Base-by-base conservation (phyloP, 2,888 invertebrate species). In the Cephus rjabovi region DNA sequence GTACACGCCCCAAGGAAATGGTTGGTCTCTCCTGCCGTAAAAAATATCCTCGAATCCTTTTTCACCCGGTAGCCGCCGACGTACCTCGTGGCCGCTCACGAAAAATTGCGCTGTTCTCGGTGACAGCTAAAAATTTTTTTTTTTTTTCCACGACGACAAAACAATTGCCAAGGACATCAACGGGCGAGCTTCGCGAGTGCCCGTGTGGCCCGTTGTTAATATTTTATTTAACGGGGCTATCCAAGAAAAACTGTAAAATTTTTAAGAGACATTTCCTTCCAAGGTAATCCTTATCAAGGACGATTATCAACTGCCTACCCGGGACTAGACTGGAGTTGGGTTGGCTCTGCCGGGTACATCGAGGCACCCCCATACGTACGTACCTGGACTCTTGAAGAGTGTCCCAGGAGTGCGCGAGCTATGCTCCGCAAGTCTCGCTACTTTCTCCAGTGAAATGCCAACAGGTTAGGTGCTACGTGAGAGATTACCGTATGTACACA, bases 391-490 rank as follows among this genome's bases (percentile, higher is more conserved):
- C 23, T 23, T 0, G 6, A 56, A 56, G 23, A 56, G 56, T 56
- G 56, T 56, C 56, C 56, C 56, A 56, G 56, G 56, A 56, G 56
- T 56, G 56, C 40, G 40, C 40, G 40, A 35, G 15, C 56, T 56
- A 9, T 71, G 34, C 71, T 71, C 71, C 31, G 85, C 83, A 82
- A 83, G 83, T 86, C 56, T 86, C 82, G 85, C 87, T 87, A 89
- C 90, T 89, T 90, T 90, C 90, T 89, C 90, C 87, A 86, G 88
- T 88, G 89, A 90, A 90, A 90, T 89, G 89, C 88, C 89, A 87
- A 88, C 87, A 86, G 86, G 88, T 88, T 87, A 86, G 83, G 83
- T 81, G 82, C 81, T 81, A 87, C 85, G 83, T 83, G 84, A 87
- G 84, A 86, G 86, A 87, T 87, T 87, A 87, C 86, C 85, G 71